Percentiles rank a stretch among this genome's conserved stretches.
Conservation (phyloP, 2,113 vertebrate genomes). For the Lynx canadensis region DNA sequence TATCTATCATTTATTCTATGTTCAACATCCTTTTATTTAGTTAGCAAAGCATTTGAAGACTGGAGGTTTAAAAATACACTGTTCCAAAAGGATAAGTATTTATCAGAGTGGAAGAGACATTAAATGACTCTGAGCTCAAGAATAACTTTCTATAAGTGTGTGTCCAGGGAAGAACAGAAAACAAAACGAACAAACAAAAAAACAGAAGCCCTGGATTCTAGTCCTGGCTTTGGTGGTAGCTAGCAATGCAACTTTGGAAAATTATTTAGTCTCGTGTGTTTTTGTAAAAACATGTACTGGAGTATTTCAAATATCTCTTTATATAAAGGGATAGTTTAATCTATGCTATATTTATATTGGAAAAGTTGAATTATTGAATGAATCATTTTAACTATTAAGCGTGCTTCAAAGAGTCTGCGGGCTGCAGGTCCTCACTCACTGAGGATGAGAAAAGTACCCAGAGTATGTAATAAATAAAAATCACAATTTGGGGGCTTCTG, state of each 20-base stretch:
- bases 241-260: not conserved
- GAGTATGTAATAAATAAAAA: conserved; percentile 39
- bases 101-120: not conserved
- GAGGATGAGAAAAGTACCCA: not conserved
- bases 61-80: conserved; percentile 43
- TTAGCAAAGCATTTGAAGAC: conserved; percentile 62
- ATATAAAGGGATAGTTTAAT: not conserved
- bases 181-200: not conserved
- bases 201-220: not conserved
- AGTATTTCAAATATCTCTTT: not conserved
- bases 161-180: not conserved
- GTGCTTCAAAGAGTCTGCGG: not conserved
- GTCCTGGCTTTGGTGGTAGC: not conserved
- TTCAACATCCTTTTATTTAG: conserved; percentile 58
- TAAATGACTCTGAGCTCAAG: conserved; percentile 16
- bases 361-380: not conserved
- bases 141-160: not conserved
- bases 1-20: conserved; percentile 60
- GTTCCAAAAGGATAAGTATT: conserved; percentile 47
- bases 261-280: not conserved
- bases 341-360: not conserved
- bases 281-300: not conserved
- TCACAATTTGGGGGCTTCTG: not conserved
- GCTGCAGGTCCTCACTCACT: not conserved
- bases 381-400: not conserved